Evolutionary conservation across 2,888 invertebrate genomes (phyloP), one percentile per base, ranked within the genome.

Genomic region (Thecophora atra): DNA sequence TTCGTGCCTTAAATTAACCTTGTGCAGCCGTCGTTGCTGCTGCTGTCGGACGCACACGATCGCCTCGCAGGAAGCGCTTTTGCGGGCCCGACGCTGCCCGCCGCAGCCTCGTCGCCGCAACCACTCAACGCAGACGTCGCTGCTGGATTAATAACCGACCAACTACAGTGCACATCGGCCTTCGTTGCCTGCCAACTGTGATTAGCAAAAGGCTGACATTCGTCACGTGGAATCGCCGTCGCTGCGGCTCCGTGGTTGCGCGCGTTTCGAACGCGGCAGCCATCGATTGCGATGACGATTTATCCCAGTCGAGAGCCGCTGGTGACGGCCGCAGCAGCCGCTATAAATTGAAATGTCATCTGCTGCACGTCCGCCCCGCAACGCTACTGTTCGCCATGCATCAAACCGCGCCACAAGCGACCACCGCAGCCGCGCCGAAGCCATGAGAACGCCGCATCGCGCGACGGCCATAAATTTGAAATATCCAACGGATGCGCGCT

Each of bases 1-100:
- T 70, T 70, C 70, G 70, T 70, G 70, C 63, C 62, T 70, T 70
- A 70, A 70, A 70, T 70, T 70, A 70, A 62, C 70, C 70, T 70
- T 70, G 62, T 70, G 63, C 51, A 63, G 70, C 70, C 52, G 63
- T 26, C 42, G 51, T 26, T 68, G n/a, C 26, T 68, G 8, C 54
- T 37, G 37, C 37, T 37, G 37, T n/a, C n/a, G n/a, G n/a, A n/a
- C n/a, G n/a, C n/a, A n/a, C n/a, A n/a, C n/a, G n/a, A n/a, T n/a
- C n/a, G n/a, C n/a, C n/a, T n/a, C n/a, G n/a, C n/a, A n/a, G n/a
- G n/a, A n/a, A n/a, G n/a, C n/a, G n/a, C n/a, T n/a, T n/a, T n/a
- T n/a, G n/a, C n/a, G n/a, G n/a, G n/a, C n/a, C n/a, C n/a, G 2
- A 13, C 13, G 44, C 8, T 11, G 44, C 11, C 19, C 56, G 54